Percentiles rank a stretch among this genome's conserved stretches.
phyloP scores from a whole-genome alignment of 1,140 invertebrate species.

The Drosophila bocki region DNA sequence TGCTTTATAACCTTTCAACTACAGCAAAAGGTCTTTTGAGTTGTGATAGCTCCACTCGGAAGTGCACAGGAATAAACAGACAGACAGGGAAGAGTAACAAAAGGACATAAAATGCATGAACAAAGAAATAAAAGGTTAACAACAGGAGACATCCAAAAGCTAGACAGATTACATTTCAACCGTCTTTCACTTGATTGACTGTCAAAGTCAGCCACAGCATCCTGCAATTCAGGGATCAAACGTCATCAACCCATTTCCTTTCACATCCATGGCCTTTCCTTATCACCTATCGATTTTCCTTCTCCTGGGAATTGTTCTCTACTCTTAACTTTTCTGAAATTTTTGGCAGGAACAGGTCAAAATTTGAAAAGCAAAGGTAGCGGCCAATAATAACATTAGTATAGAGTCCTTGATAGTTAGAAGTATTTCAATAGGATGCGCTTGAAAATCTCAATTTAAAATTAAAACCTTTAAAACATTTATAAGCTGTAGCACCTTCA shows the following conservation, averaged over 20 bases:
- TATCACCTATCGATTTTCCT: slow-evolving; percentile 40
- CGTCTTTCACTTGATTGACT: slow-evolving; percentile 49
- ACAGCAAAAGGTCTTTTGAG: neutral
- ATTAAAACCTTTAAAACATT: no score
- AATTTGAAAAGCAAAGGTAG: neutral
- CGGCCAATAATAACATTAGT: neutral
- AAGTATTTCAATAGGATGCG: neutral
- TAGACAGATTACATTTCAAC: slow-evolving; percentile 45
- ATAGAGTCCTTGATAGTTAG: neutral
- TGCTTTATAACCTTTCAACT: neutral
- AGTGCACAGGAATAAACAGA: slow-evolving; percentile 16
- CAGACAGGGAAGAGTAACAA: neutral
- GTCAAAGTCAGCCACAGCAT: slow-evolving; percentile 38
- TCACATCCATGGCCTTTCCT: slow-evolving; percentile 1
- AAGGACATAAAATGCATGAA: neutral
- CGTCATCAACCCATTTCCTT: neutral
- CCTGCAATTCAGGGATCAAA: slow-evolving; percentile 21
- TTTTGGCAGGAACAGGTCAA: slow-evolving; percentile 1
- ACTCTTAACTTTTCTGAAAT: neutral
- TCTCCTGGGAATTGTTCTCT: neutral
- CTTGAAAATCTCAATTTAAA: neutral
- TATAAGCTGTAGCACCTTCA: neutral
- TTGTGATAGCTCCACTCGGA: slow-evolving; percentile 3
- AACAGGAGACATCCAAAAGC: neutral
- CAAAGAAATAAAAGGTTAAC: neutral